Percentiles rank a stretch among this genome's conserved stretches.
These are phyloP conservation scores for Agriopis marginaria DNA, from an alignment of 2,888 invertebrate species.

Conservation along the genomic window DNA sequence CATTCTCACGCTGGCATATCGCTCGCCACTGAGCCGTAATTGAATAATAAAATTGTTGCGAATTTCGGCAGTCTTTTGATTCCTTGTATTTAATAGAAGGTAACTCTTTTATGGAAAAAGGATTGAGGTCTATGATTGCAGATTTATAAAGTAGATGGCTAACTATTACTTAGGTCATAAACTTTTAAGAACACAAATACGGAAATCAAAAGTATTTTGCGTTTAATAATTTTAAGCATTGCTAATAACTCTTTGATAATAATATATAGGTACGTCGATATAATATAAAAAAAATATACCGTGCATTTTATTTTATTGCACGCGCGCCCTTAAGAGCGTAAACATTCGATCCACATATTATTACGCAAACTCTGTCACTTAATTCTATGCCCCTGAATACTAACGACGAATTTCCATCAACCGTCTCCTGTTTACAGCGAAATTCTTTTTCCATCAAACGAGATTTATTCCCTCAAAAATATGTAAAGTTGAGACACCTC, in stretches of 20 bases:
- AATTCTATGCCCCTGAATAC: slow-evolving; percentile 71
- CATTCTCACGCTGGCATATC: slow-evolving; percentile 75
- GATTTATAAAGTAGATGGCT: neutral
- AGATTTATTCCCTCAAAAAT: slow-evolving; percentile 81
- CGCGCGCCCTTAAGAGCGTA: neutral
- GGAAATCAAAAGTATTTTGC: too few relatives aligned
- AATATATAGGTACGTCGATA: too few relatives aligned
- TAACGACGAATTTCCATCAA: slow-evolving; percentile 79
- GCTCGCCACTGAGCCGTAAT: slow-evolving; percentile 70
- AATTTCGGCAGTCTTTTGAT: slow-evolving; percentile 69
- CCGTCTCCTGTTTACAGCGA: slow-evolving; percentile 73
- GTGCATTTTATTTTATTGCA: too few relatives aligned
- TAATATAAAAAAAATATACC: too few relatives aligned
- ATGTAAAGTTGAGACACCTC: slow-evolving; percentile 79
- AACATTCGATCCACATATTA: slow-evolving; percentile 41
- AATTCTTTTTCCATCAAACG: slow-evolving; percentile 82
- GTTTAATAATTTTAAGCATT: too few relatives aligned
- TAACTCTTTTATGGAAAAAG: slow-evolving; percentile 31
- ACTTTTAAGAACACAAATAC: too few relatives aligned
- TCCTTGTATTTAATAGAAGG: slow-evolving; percentile 58
- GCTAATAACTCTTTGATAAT: too few relatives aligned
- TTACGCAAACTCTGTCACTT: slow-evolving; percentile 49
- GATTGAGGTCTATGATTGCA: slow-evolving; percentile 17
- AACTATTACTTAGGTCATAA: neutral
- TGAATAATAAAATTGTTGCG: slow-evolving; percentile 76